Conservation (phyloP, 2,797 vertebrate species). For the Rhabdomys pumilio region DNA sequence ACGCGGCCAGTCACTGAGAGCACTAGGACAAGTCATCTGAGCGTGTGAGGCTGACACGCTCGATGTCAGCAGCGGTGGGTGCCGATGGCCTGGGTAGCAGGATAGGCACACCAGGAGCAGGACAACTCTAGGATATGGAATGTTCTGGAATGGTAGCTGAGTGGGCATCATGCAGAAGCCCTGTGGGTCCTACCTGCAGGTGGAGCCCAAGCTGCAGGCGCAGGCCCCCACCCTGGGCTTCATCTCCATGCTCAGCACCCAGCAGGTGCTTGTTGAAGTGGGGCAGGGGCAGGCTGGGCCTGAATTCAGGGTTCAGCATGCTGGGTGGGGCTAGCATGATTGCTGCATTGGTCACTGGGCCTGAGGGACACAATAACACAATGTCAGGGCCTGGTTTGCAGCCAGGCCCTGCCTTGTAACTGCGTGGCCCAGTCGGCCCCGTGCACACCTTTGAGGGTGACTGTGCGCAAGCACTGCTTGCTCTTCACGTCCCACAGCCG, state of each 20-base stretch:
- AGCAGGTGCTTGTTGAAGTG: slow-evolving; percentile 95
- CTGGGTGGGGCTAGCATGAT: slow-evolving; percentile 92
- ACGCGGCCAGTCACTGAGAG: not conserved
- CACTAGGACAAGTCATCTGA: too few relatives aligned
- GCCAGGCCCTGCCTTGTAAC: too few relatives aligned
- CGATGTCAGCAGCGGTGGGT: too few relatives aligned
- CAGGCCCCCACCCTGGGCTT: slow-evolving; percentile 88
- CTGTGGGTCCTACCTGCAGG: slow-evolving; percentile 89
- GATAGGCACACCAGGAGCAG: not conserved
- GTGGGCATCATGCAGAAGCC: not conserved
- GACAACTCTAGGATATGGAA: not conserved
- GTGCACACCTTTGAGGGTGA: slow-evolving; percentile 94
- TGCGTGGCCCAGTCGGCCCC: rapidly evolving
- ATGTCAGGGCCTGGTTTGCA: not conserved
- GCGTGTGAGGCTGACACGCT: not conserved
- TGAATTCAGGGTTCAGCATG: slow-evolving; percentile 95
- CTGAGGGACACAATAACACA: slow-evolving; percentile 67
- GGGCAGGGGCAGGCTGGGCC: slow-evolving; percentile 93
- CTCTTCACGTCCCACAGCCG: slow-evolving; percentile 97
- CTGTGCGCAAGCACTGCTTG: slow-evolving; percentile 95
- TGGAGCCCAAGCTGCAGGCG: slow-evolving; percentile 92
- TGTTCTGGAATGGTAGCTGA: not conserved
- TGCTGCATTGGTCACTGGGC: slow-evolving; percentile 92
- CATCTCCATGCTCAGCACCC: slow-evolving; percentile 91
- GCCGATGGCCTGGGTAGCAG: not conserved